Evolutionary conservation across 2,797 vertebrate species (phyloP), one percentile per base, ranked within the genome.

Genomic region (Helicolenus hilgendorfi): DNA sequence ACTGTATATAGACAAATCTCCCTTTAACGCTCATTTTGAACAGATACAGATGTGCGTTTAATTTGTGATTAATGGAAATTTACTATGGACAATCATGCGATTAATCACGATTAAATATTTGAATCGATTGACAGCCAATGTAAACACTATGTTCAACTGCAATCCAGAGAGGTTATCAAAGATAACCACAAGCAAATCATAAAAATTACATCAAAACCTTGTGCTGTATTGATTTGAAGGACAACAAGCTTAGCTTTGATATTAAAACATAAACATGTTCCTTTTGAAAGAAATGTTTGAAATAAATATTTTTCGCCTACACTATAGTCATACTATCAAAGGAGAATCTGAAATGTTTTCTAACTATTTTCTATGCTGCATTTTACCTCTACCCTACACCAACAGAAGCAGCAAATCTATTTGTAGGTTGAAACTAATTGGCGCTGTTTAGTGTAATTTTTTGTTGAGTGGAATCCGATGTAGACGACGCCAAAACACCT

Each of bases 191-290:
- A 67, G 27, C 10, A 63, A 45, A 62, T 69, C 27, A 63, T 85
- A 56, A 88, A 91, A 86, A 73, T 75, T 70, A 60, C 60, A 92
- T 69, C 11, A 36, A 75, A 45, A 58, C 0, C 1, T 65, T 70
- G 36, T 36, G 56, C 22, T 20, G 26, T 35, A 49, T 65, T 69
- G 80, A 83, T 81, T 64, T 87, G 75, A 81, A 68, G 49, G 31
- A 72, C 63, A 55, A 24, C 36, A 36, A 45, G 13, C 64, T 78
- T 27, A 11, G 70, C 72, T 93, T 89, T 89, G 71, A 91, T 81
- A 79, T 55, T 26, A 38, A 83, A 85, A 65, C 74, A n/a, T 41
- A 33, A 83, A 33, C 70, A 45, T 73, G 62, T 59, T 75, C 8
- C 7, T 77, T 87, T n/a, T 63, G 60, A 78, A 86, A 83, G 27